Conservation (phyloP, 2,797 vertebrate species). For the Danio choprae region DNA sequence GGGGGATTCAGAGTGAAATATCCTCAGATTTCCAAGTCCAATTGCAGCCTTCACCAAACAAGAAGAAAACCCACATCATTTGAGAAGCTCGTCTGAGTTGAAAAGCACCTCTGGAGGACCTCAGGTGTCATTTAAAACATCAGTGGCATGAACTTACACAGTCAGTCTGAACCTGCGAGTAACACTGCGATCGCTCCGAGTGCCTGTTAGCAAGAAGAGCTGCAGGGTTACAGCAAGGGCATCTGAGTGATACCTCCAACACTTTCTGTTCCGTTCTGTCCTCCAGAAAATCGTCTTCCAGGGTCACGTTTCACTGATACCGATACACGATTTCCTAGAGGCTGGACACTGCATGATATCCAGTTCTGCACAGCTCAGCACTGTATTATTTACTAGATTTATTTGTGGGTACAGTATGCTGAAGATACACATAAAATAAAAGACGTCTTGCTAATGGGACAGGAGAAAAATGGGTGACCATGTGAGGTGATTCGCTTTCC, state of each 20-base stretch:
- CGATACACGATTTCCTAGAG: conserved; percentile 9
- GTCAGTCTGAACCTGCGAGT: conserved; percentile 39
- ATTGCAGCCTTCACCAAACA: not conserved
- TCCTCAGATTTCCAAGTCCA: not conserved
- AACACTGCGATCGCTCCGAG: not conserved
- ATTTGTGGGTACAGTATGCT: not conserved
- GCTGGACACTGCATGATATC: not conserved
- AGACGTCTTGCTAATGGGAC: not conserved
- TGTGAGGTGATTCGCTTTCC: conserved; percentile 13
- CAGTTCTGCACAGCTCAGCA: conserved; percentile 36
- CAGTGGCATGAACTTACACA: conserved; percentile 9
- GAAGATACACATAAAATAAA: not conserved
- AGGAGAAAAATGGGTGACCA: conserved; percentile 5
- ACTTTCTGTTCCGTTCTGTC: not conserved
- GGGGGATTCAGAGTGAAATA: not conserved
- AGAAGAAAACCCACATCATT: not conserved
- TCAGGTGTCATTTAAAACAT: conserved; percentile 20
- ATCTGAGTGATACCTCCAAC: not conserved
- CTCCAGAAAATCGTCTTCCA: conserved; percentile 11
- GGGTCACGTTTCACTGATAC: conserved; percentile 28
- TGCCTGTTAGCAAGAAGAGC: conserved; percentile 11
- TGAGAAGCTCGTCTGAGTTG: not conserved
- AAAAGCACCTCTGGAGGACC: not conserved
- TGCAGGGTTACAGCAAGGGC: conserved; percentile 30
- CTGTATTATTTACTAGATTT: conserved; percentile 5